Evolutionary conservation across 2,888 invertebrate species (phyloP), one percentile per base, ranked within the genome.

Genomic region (Drosophila maculinotata): DNA sequence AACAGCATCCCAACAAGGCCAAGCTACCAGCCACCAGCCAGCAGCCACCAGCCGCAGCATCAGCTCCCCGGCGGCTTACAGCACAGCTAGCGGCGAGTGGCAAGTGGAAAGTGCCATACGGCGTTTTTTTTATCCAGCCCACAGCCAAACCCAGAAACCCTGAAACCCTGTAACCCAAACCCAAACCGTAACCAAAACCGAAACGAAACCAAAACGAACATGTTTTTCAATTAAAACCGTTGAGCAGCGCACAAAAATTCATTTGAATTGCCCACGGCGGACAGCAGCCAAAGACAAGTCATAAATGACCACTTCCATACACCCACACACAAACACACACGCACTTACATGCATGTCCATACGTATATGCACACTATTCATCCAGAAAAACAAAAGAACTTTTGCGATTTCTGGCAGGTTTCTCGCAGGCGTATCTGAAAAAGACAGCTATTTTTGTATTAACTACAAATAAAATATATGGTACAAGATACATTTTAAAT

Each of bases 151-250:
- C 39, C 17, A 17, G n/a, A n/a, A n/a, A n/a, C n/a, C n/a, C n/a
- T n/a, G n/a, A n/a, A n/a, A n/a, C n/a, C n/a, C n/a, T n/a, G n/a
- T 23, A 23, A 12, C 39, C 23, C 23, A n/a, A 14, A 3, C 8
- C n/a, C n/a, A 28, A n/a, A 12, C 48, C 25, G 33, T 41, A 20
- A 25, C 15, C 25, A 54, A 76, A 75, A 63, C 74, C 75, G 42
- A 69, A 69, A 47, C 56, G 59, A 25, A 66, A 70, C 65, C 78
- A 69, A 82, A 84, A 87, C 78, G 81, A 86, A 81, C 78, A 82
- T 84, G 78, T 72, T 87, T 81, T 82, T 84, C 81, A 82, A 82
- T 82, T 82, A 82, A 82, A 82, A 84, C 53, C 78, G 78, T 67
- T 78, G 81, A 54, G 72, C 64, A 66, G 65, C 48, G 78, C 57